A percentile compares a stretch with the other conserved stretches of the same genome.
Evolutionary conservation across 1,140 invertebrate species (phyloP).

Genomic region (Diorhabda sublineata): DNA sequence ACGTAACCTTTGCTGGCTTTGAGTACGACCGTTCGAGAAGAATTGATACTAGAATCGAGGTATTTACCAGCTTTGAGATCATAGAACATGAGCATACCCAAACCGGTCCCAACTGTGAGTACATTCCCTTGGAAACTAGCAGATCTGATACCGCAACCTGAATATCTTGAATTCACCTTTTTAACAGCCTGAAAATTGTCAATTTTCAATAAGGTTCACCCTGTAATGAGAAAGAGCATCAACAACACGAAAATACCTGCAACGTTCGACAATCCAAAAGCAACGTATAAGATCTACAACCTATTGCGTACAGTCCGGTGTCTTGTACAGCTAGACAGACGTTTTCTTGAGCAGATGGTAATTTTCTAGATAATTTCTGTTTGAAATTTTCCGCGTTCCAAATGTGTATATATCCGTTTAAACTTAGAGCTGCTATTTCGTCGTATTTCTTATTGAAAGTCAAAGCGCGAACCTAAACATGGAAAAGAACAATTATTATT

Average conservation of each 20-base stretch:
- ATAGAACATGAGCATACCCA: conserved; percentile 90
- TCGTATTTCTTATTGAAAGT: conserved; percentile 81
- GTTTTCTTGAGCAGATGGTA: conserved; percentile 87
- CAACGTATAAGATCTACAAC: conserved; percentile 88
- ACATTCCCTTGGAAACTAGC: conserved; percentile 86
- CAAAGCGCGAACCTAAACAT: conserved; percentile 68
- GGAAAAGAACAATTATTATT: conserved; percentile 44
- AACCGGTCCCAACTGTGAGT: conserved; percentile 88
- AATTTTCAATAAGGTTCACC: neutral
- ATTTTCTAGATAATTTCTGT: conserved; percentile 77
- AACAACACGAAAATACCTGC: conserved; percentile 53
- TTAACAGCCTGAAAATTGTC: conserved; percentile 51
- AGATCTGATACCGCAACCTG: conserved; percentile 82
- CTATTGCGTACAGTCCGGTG: conserved; percentile 83
- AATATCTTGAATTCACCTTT: conserved; percentile 70
- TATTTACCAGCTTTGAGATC: conserved; percentile 88
- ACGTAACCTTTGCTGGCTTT: conserved; percentile 87
- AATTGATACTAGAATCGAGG: conserved; percentile 84
- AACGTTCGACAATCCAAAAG: conserved; percentile 83
- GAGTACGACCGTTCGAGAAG: conserved; percentile 80
- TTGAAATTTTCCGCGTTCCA: conserved; percentile 85
- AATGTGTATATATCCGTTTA: conserved; percentile 90
- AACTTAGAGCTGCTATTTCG: conserved; percentile 86
- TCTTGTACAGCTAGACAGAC: conserved; percentile 86
- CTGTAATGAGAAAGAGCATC: neutral